Percentiles rank a stretch among this genome's conserved stretches.
Evolutionary conservation across 1,140 invertebrate genomes (phyloP).

Genomic region (Drosophila ficusphila): DNA sequence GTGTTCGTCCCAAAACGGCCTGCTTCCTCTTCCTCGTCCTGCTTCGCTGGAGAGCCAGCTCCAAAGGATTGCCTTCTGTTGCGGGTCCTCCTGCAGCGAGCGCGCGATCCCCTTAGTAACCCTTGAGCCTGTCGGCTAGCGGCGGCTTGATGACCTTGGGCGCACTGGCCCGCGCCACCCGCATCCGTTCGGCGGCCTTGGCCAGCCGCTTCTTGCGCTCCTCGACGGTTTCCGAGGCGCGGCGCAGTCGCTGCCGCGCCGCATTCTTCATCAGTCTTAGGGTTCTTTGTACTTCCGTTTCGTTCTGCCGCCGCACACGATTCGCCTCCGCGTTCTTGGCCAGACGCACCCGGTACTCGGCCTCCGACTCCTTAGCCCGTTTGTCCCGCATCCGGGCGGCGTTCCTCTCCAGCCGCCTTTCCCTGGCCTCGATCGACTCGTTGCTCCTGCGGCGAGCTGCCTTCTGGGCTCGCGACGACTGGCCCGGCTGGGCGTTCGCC

Average conservation of each 20-base stretch:
- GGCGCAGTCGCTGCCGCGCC: slow-evolving; percentile 76
- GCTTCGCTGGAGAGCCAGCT: slow-evolving; percentile 36
- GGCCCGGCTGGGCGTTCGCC: slow-evolving; percentile 15
- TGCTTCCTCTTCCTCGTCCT: slow-evolving; percentile 1
- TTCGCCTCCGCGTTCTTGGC: slow-evolving; percentile 83
- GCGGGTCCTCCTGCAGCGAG: not conserved
- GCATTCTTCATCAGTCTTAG: slow-evolving; percentile 84
- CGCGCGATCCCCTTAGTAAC: slow-evolving; percentile 50
- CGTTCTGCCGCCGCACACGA: slow-evolving; percentile 80
- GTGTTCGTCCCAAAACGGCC: too few species aligned
- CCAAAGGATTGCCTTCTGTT: slow-evolving; percentile 4
- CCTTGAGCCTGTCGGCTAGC: slow-evolving; percentile 80
- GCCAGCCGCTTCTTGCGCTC: slow-evolving; percentile 85
- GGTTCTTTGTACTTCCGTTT: slow-evolving; percentile 84
- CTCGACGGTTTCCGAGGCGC: slow-evolving; percentile 84
- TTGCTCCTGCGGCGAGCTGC: slow-evolving; percentile 78
- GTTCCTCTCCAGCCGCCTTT: slow-evolving; percentile 76
- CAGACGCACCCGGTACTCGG: slow-evolving; percentile 77
- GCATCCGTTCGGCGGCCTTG: slow-evolving; percentile 80
- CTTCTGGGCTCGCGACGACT: slow-evolving; percentile 71
- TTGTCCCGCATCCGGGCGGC: slow-evolving; percentile 83
- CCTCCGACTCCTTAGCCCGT: slow-evolving; percentile 73
- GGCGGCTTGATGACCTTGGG: slow-evolving; percentile 82
- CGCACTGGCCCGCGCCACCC: slow-evolving; percentile 70
- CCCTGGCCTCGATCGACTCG: slow-evolving; percentile 76